Evolutionary conservation across 2,888 invertebrate genomes (phyloP), one percentile per base, ranked within the genome.

Genomic region (Parochlus steinenii): DNA sequence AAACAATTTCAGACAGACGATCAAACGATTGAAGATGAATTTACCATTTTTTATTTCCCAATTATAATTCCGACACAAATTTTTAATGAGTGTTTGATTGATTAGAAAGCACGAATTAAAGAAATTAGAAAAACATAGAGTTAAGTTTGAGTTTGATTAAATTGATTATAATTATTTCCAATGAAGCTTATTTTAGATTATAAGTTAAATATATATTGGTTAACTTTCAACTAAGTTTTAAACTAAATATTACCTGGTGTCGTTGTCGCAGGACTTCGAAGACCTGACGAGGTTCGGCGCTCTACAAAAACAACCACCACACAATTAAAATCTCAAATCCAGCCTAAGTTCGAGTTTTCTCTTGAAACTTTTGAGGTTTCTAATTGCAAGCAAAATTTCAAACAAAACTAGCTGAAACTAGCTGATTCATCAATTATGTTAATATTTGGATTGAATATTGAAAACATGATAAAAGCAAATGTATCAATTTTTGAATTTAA

Each of bases 231-330:
- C 11, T 27, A 3, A 14, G 15, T 12, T 4, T 4, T 27, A 27
- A 14, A 3, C 7, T n/a, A 14, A 3, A 7, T 27, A 32, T 43
- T 48, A 49, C 49, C 48, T 47, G 48, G 44, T 34, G 45, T 44
- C 15, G 47, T 38, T 15, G 48, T 43, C 14, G 48, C 48, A 19
- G 49, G 49, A 41, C 48, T 48, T 43, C 46, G 39, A 18, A 49
- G 41, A 39, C 49, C 49, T 41, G 46, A 45, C 8, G 48, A 46
- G 40, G 43, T 44, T 39, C 47, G 42, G 38, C 49, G 42, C 40
- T 47, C 49, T 49, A 30, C 14, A 16, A 12, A 11, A 16, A n/a
- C 17, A 12, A 42, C 10, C 16, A 17, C 6, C n/a, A 10, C 30
- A 10, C 12, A 7, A 31, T 6, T 15, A n/a, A 5, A 4, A 30